Conservation (phyloP, 2,888 invertebrate species). For the Tromatobia lineatoria region DNA sequence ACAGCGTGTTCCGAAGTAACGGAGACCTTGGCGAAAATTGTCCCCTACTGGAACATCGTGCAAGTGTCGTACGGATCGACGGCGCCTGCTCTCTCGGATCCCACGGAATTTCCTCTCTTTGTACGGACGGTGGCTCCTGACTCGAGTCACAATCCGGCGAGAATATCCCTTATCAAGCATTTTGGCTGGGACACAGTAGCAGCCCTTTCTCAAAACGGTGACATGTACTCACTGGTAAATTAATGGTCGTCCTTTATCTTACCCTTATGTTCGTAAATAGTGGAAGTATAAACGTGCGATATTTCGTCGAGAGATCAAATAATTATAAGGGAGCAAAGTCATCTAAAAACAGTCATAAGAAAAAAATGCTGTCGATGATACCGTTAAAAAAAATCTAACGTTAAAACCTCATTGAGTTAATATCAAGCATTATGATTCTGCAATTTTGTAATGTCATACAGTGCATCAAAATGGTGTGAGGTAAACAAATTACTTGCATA, state of each 20-base stretch:
- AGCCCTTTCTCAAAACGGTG: constrained; percentile 94
- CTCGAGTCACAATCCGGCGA: constrained; percentile 95
- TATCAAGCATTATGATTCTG: too few relatives aligned
- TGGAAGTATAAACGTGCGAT: background rate
- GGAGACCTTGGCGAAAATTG: constrained; percentile 95
- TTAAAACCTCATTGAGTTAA: too few relatives aligned
- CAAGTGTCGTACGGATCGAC: constrained; percentile 97
- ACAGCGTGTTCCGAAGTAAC: constrained; percentile 96
- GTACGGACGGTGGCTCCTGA: constrained; percentile 96
- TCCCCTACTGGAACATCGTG: constrained; percentile 96
- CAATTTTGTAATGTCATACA: too few relatives aligned
- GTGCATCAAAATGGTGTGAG: too few relatives aligned
- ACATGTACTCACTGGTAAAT: constrained; percentile 91
- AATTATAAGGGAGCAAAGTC: too few relatives aligned
- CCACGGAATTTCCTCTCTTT: constrained; percentile 95
- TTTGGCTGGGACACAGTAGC: constrained; percentile 96
- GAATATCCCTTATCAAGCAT: constrained; percentile 93
- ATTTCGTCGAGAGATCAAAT: background rate
- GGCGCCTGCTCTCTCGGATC: constrained; percentile 95
- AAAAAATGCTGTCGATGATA: too few relatives aligned
- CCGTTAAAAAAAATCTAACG: too few relatives aligned
- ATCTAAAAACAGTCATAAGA: too few relatives aligned
- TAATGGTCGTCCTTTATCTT: constrained; percentile 8
- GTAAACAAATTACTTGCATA: too few relatives aligned
- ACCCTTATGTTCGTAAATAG: background rate